A percentile compares a stretch with the other conserved stretches of the same genome.
phyloP scores from a whole-genome alignment of 2,888 invertebrate species.

The Pandemis corylana region DNA sequence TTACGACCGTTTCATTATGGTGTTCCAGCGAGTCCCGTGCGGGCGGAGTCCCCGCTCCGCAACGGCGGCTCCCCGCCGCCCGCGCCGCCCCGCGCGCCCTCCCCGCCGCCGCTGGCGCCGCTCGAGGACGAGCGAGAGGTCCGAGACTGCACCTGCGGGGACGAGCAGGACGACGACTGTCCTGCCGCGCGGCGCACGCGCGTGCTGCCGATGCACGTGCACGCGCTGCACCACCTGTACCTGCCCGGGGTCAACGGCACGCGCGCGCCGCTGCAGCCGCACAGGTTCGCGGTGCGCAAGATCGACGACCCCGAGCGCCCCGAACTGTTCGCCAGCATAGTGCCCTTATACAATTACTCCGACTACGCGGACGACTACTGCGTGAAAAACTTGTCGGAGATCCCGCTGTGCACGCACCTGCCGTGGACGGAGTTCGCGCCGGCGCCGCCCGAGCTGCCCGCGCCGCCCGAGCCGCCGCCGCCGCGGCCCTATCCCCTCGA shows the following conservation, averaged over 20 bases:
- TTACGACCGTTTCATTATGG: no score
- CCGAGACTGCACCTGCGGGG: conserved; percentile 67
- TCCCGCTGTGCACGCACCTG: conserved; percentile 66
- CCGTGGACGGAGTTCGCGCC: conserved; percentile 76
- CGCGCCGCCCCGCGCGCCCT: conserved; percentile 42
- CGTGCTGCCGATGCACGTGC: conserved; percentile 80
- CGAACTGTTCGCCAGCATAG: conserved; percentile 74
- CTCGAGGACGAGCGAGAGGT: conserved; percentile 68
- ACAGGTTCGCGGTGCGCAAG: conserved; percentile 72
- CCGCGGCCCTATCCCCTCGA: conserved; percentile 67
- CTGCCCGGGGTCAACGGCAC: conserved; percentile 87
- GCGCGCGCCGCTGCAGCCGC: conserved; percentile 72
- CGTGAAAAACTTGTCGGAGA: conserved; percentile 71
- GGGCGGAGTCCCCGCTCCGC: conserved; percentile 71
- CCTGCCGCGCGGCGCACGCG: conserved; percentile 67
- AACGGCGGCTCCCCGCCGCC: conserved; percentile 59
- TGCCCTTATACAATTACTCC: conserved; percentile 77
- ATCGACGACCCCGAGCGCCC: conserved; percentile 59
- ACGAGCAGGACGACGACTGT: conserved; percentile 50
- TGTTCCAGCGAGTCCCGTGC: conserved; percentile 55
- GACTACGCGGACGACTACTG: conserved; percentile 81
- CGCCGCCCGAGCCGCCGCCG: conserved; percentile 69
- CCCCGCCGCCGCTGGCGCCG: conserved; percentile 52
- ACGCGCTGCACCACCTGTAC: conserved; percentile 81
- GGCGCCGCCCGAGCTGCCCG: conserved; percentile 66